phyloP scores from a whole-genome alignment of 2,888 invertebrate genomes.

The Trichogramma dendrolimi region DNA sequence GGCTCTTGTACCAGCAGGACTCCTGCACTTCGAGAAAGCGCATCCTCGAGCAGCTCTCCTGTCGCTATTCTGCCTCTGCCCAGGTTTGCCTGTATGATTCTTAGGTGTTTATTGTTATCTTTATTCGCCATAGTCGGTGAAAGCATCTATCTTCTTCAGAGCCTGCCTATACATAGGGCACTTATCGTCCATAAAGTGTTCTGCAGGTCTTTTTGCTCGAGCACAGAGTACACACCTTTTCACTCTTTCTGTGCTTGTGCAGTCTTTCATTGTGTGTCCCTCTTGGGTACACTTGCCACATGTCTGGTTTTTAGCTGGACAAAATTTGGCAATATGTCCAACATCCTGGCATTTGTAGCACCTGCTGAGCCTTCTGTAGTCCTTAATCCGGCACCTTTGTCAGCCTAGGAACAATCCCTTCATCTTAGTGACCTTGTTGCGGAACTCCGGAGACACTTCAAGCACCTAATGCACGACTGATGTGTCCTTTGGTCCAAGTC shows the following conservation, averaged over 20 bases:
- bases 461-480: neutral
- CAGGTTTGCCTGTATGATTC: neutral
- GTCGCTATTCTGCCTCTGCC: neutral
- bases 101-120: neutral
- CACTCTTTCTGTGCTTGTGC: neutral
- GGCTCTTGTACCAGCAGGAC: neutral
- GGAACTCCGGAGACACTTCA: neutral
- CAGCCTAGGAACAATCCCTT: neutral
- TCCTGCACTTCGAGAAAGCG: neutral
- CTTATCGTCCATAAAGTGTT: neutral
- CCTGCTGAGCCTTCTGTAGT: neutral
- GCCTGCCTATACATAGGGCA: neutral
- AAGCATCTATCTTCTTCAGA: neutral
- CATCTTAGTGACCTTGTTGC: neutral
- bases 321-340: neutral
- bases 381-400: neutral
- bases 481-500: neutral
- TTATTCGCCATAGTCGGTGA: neutral
- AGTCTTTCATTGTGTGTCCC: neutral
- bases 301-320: neutral
- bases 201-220: neutral
- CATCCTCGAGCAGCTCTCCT: neutral
- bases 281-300: neutral
- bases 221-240: neutral
- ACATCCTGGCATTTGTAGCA: conserved; percentile 4